phyloP scores from a whole-genome alignment of 2,888 invertebrate genomes.

The Abrostola tripartita region DNA sequence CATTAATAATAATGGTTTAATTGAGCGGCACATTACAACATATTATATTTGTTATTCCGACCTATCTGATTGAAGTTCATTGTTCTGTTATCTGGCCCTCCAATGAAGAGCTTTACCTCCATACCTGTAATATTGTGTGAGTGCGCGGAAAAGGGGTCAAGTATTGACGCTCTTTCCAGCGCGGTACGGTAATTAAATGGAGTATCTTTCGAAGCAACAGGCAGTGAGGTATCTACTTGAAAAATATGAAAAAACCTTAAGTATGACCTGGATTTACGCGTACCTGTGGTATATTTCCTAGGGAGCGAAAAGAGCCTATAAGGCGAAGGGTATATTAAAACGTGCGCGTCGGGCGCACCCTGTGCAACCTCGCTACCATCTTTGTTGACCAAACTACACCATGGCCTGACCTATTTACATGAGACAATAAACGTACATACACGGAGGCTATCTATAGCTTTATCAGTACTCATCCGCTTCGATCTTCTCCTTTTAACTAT shows the following conservation, averaged over 20 bases:
- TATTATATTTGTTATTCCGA: conserved; percentile 38
- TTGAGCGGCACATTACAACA: conserved; percentile 22
- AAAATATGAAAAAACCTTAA: not conserved
- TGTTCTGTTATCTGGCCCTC: conserved; percentile 46
- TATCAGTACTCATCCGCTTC: too few relatives aligned
- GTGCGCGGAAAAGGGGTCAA: conserved; percentile 39
- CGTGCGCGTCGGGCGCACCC: too few relatives aligned
- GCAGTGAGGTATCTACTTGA: not conserved
- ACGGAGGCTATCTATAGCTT: too few relatives aligned
- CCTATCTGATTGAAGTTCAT: conserved; percentile 48
- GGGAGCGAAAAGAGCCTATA: too few relatives aligned
- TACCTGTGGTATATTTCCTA: too few relatives aligned
- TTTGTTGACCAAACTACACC: too few relatives aligned
- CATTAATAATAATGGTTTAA: conserved; percentile 14
- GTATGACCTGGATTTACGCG: not conserved
- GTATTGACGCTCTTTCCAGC: conserved; percentile 30
- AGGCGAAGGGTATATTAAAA: too few relatives aligned
- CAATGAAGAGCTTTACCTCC: conserved; percentile 4
- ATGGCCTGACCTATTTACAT: too few relatives aligned
- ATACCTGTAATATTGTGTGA: not conserved
- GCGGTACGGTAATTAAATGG: conserved; percentile 35
- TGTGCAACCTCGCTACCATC: too few relatives aligned
- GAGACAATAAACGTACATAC: too few relatives aligned
- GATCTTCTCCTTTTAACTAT: too few relatives aligned
- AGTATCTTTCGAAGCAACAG: conserved; percentile 28